Conservation (phyloP, 2,113 vertebrate genomes). For the Sylvia atricapilla region DNA sequence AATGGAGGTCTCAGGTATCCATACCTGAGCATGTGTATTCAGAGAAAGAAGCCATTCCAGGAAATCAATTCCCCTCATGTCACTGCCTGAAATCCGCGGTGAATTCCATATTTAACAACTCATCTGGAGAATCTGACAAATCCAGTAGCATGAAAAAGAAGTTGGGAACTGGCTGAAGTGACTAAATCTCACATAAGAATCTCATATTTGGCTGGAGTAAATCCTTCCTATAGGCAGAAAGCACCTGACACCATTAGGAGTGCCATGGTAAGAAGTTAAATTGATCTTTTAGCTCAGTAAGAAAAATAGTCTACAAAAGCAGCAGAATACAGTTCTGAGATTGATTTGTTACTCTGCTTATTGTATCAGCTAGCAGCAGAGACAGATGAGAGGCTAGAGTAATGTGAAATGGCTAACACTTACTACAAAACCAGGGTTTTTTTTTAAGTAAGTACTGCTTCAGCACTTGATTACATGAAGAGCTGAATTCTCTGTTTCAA, state of each 20-base stretch:
- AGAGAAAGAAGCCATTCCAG: background rate
- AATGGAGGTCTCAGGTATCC: background rate
- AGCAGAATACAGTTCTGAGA: background rate
- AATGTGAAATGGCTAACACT: background rate
- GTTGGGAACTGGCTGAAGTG: background rate
- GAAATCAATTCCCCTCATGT: background rate
- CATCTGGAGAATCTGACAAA: background rate
- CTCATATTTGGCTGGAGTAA: background rate
- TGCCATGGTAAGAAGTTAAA: background rate
- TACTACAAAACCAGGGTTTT: background rate
- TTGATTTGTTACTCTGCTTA: slow-evolving; percentile 1
- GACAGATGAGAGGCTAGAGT: background rate
- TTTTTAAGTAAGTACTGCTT: background rate
- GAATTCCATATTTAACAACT: background rate
- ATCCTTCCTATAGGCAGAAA: background rate
- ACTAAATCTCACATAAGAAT: background rate
- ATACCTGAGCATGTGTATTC: rapidly evolving
- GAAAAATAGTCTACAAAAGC: background rate
- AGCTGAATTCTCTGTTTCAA: background rate
- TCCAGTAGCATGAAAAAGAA: background rate
- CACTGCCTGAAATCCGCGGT: background rate
- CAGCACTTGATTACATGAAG: background rate
- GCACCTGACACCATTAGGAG: background rate
- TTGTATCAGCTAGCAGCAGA: background rate
- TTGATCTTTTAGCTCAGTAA: background rate